Evolutionary conservation across 2,113 vertebrate species (phyloP), one percentile per base, ranked within the genome.

Genomic region (Anser cygnoides): DNA sequence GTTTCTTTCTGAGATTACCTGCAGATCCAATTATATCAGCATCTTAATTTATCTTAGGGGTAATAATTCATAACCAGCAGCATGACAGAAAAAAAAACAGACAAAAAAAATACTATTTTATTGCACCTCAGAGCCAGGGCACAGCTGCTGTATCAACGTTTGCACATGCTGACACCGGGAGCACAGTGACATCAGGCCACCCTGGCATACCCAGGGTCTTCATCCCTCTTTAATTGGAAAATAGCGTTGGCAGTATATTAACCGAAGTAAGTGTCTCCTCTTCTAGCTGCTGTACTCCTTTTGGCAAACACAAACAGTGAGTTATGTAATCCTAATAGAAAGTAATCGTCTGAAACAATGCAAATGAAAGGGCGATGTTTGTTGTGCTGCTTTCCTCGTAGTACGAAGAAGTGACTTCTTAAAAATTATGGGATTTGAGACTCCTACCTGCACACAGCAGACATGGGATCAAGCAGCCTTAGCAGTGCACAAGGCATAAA

Each of bases 11-110:
- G 35, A 86, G 66, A 37, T 78, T 52, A 81, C 86, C 68, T 72
- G 52, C 82, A 77, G 92, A 90, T 73, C 65, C 78, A 85, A 84
- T 87, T 73, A 81, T 43, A 82, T 25, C 46, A 74, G 44, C 66
- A 92, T 74, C 80, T 65, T 81, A 28, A 83, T 84, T 87, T 33
- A 92, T 71, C 75, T 87, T 44, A 44, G 59, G 71, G 71, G 78
- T 58, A 84, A 84, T 90, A 84, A 92, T 90, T 87, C 88, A 78
- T 77, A 55, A 72, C 58, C 62, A 61, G 43, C 79, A 77, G 59
- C 26, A 54, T 21, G 57, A 61, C 82, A 66, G 58, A 41, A 63
- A 82, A 89, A 57, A 63, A 66, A 89, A 14, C 35, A 58, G 72
- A 91, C 2, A 35, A 4, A 84, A 79, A 81, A 84, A 89, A 87